phyloP scores from a whole-genome alignment of 2,888 invertebrate species.

The Thysanoteuthis rhombus region DNA sequence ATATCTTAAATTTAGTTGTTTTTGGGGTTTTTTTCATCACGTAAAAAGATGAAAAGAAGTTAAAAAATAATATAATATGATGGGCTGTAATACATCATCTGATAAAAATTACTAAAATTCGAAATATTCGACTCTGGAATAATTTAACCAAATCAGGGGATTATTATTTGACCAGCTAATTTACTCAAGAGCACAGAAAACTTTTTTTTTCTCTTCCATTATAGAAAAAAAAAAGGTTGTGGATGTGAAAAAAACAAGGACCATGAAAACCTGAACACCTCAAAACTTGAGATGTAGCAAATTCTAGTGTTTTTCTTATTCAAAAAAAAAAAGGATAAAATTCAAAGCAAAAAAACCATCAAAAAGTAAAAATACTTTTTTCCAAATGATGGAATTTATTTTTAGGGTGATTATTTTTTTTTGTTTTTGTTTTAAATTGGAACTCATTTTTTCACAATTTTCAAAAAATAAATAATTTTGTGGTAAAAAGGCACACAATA shows the following conservation, averaged over 20 bases:
- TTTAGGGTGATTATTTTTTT: background rate
- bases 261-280: background rate
- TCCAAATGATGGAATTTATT: background rate
- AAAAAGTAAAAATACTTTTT: background rate
- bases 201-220: background rate
- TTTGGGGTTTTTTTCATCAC: too few species aligned
- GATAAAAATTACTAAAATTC: too few species aligned
- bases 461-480: background rate
- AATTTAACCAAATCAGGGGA: too few species aligned
- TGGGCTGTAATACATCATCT: too few species aligned
- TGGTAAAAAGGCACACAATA: background rate
- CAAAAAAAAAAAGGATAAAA: background rate
- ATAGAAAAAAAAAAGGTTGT: background rate
- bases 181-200: too few species aligned
- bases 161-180: too few species aligned
- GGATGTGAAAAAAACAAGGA: background rate
- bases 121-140: too few species aligned
- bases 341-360: background rate
- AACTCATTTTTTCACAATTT: background rate
- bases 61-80: too few species aligned
- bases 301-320: background rate
- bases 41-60: too few species aligned
- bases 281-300: background rate
- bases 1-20: too few species aligned
- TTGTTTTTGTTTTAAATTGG: background rate